A percentile compares a stretch with the other conserved stretches of the same genome.
phyloP scores from a whole-genome alignment of 1,140 invertebrate genomes.

The Drosophila ficusphila region DNA sequence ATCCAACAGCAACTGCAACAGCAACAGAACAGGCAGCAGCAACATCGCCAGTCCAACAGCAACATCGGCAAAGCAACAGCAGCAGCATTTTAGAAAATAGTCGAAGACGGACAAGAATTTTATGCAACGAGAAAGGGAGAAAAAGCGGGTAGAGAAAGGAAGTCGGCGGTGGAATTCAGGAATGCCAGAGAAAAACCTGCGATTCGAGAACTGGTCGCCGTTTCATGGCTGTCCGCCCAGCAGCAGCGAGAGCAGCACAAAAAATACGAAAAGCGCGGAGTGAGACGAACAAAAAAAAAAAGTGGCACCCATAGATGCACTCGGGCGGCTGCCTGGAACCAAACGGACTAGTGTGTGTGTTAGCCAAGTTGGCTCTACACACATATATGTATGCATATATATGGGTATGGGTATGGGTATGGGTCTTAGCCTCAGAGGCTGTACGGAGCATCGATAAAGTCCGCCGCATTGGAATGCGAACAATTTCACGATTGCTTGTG shows the following conservation, averaged over 20 bases:
- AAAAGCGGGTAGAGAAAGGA: conserved; percentile 26
- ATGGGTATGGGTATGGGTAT: conserved; percentile 11
- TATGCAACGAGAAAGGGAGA: conserved; percentile 42
- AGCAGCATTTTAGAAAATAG: conserved; percentile 70
- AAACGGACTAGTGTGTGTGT: conserved; percentile 17
- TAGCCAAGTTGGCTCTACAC: conserved; percentile 25
- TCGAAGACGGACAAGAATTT: conserved; percentile 59
- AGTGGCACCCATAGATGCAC: conserved; percentile 76
- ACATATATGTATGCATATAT: conserved; percentile 3
- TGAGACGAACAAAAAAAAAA: conserved; percentile 63
- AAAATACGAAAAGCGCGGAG: conserved; percentile 8
- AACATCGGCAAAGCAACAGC: not conserved
- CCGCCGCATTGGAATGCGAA: conserved; percentile 67
- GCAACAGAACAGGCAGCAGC: conserved; percentile 11
- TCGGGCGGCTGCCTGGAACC: conserved; percentile 54
- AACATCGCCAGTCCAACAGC: conserved; percentile 3
- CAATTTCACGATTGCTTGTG: conserved; percentile 80
- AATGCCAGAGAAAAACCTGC: conserved; percentile 69
- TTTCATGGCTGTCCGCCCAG: conserved; percentile 55
- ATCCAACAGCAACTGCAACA: conserved; percentile 1
- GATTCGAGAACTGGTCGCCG: conserved; percentile 67
- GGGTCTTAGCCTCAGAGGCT: conserved; percentile 26
- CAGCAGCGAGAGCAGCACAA: conserved; percentile 33
- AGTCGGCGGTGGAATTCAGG: conserved; percentile 48
- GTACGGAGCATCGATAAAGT: conserved; percentile 65